These are phyloP conservation scores for Stegophylla sp. DNA, from an alignment of 2,888 invertebrate species.

Conservation along the genomic window DNA sequence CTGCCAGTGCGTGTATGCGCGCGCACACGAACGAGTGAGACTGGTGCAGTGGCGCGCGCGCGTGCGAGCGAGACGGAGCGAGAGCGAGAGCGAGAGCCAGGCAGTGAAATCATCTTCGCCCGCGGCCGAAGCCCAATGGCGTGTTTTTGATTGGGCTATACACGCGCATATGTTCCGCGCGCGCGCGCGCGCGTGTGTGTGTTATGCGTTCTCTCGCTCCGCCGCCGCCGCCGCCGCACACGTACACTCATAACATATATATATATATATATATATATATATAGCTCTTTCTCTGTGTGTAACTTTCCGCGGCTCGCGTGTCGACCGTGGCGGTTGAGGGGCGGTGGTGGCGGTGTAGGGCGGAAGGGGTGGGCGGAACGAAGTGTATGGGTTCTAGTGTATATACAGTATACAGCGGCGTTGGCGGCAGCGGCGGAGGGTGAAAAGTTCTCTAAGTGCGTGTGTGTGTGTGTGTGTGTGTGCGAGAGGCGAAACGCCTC, in stretches of 20 bases:
- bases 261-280: no score
- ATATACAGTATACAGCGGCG: no score
- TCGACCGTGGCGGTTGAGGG: not conserved
- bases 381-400: not conserved
- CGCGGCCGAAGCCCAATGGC: conserved; percentile 19
- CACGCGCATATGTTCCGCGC: not conserved
- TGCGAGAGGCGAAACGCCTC: conserved; percentile 6
- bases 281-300: no score
- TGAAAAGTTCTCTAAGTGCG: no score
- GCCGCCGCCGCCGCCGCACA: not conserved
- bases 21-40: no score
- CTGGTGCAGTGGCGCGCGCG: no score
- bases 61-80: not conserved
- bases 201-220: not conserved
- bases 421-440: not conserved
- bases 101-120: conserved; percentile 18
- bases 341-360: no score
- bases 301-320: conserved; percentile 11
- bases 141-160: conserved; percentile 33
- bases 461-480: no score
- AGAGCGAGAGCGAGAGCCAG: not conserved
- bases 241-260: no score
- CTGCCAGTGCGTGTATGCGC: no score
- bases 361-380: not conserved
- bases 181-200: not conserved